Percentiles rank a stretch among this genome's conserved stretches.
Evolutionary conservation across 1,140 invertebrate species (phyloP).

Genomic region (Propsilocerus akamusi): DNA sequence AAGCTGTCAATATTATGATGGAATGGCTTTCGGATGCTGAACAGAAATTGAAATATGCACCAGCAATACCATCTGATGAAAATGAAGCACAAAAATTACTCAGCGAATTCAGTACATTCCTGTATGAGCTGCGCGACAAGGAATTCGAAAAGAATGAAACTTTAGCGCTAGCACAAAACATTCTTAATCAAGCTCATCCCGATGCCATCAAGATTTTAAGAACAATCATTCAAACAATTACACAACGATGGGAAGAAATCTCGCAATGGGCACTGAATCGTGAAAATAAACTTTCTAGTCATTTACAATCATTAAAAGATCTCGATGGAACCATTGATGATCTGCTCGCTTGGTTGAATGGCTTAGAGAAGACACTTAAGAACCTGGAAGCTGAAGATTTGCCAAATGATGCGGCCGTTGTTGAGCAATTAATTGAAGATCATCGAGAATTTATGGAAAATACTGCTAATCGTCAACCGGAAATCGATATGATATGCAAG

Average conservation of each 20-base stretch:
- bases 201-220: constrained; percentile 87
- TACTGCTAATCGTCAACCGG: constrained; percentile 66
- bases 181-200: constrained; percentile 81
- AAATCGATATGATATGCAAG: constrained; percentile 79
- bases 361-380: constrained; percentile 67
- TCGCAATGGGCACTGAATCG: constrained; percentile 70
- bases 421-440: constrained; percentile 77
- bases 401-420: constrained; percentile 72
- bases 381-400: constrained; percentile 69
- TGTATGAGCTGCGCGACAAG: constrained; percentile 66
- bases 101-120: constrained; percentile 68
- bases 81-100: constrained; percentile 66
- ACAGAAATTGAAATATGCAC: constrained; percentile 75
- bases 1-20: constrained; percentile 78
- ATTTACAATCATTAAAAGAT: constrained; percentile 62
- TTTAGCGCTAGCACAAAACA: constrained; percentile 67
- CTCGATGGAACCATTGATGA: constrained; percentile 82
- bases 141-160: constrained; percentile 76
- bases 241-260: constrained; percentile 92
- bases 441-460: constrained; percentile 89
- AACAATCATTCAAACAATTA: constrained; percentile 94
- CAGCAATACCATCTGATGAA: constrained; percentile 74
- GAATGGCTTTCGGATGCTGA: constrained; percentile 95
- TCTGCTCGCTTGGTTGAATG: constrained; percentile 79
- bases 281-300: constrained; percentile 49